phyloP scores from a whole-genome alignment of 2,113 vertebrate species.

The Phaethornis superciliosus region DNA sequence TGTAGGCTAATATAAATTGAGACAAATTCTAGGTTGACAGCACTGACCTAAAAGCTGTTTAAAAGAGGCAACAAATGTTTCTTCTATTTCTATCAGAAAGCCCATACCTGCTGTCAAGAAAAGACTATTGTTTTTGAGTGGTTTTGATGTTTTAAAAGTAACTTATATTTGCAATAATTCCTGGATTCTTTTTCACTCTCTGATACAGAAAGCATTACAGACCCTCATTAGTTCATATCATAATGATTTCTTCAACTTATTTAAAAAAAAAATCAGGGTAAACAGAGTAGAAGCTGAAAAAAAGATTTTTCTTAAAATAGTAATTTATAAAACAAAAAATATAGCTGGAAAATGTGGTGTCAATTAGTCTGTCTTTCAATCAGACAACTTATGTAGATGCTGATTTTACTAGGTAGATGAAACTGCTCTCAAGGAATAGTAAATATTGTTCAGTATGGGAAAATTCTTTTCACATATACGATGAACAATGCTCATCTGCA shows the following conservation, averaged over 20 bases:
- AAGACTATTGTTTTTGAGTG: background rate
- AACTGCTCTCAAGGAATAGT: background rate
- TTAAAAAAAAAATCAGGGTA: background rate
- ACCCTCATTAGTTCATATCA: background rate
- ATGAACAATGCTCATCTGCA: background rate
- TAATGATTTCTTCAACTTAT: background rate
- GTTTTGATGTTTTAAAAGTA: background rate
- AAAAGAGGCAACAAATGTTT: background rate
- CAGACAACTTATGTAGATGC: background rate
- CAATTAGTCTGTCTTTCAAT: background rate
- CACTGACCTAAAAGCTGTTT: background rate
- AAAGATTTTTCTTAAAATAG: background rate
- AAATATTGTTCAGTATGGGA: background rate
- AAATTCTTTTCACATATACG: background rate
- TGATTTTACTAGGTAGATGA: background rate
- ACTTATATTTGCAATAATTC: background rate
- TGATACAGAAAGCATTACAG: background rate
- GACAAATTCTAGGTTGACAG: background rate
- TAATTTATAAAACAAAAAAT: background rate
- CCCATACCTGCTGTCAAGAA: background rate
- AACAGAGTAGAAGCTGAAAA: background rate
- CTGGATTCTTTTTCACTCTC: background rate
- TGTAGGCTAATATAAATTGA: background rate
- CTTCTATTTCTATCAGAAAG: background rate
- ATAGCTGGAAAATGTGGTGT: background rate